phyloP scores from a whole-genome alignment of 2,113 vertebrate genomes.

The Zingel zingel region DNA sequence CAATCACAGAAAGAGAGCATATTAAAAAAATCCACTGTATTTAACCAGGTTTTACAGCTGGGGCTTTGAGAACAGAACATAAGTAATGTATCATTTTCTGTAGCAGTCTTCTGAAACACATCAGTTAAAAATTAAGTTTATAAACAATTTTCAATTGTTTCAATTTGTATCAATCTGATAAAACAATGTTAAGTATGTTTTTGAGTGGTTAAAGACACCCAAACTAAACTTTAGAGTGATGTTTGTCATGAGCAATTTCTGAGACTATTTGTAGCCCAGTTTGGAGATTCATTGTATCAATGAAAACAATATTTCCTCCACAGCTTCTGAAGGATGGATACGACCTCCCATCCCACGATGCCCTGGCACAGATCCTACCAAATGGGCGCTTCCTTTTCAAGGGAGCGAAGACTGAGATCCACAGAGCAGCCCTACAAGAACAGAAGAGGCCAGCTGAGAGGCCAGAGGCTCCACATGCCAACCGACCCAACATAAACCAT shows the following conservation, averaged over 20 bases:
- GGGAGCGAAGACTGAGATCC: slow-evolving; percentile 29
- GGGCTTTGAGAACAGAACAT: neutral
- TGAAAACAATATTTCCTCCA: slow-evolving; percentile 14
- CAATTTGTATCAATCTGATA: neutral
- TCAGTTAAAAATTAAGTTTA: neutral
- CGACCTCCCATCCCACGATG: slow-evolving; percentile 76
- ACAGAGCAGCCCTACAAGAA: slow-evolving; percentile 11
- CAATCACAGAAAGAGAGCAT: neutral
- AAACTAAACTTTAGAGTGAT: neutral
- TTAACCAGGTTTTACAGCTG: neutral
- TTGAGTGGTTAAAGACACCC: neutral
- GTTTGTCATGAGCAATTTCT: neutral
- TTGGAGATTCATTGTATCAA: neutral
- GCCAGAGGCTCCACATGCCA: slow-evolving; percentile 11
- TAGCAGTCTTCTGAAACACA: neutral
- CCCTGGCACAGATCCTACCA: slow-evolving; percentile 76
- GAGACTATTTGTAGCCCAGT: neutral
- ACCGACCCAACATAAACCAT: slow-evolving; percentile 52
- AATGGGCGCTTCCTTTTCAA: slow-evolving; percentile 53
- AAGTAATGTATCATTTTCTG: neutral
- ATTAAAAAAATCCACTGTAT: neutral
- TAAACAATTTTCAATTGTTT: neutral
- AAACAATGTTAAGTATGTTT: neutral
- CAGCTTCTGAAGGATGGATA: slow-evolving; percentile 58
- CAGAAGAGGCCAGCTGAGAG: slow-evolving; percentile 24